Evolutionary conservation across 2,797 vertebrate species (phyloP).

Genomic region (Tangara arthus): DNA sequence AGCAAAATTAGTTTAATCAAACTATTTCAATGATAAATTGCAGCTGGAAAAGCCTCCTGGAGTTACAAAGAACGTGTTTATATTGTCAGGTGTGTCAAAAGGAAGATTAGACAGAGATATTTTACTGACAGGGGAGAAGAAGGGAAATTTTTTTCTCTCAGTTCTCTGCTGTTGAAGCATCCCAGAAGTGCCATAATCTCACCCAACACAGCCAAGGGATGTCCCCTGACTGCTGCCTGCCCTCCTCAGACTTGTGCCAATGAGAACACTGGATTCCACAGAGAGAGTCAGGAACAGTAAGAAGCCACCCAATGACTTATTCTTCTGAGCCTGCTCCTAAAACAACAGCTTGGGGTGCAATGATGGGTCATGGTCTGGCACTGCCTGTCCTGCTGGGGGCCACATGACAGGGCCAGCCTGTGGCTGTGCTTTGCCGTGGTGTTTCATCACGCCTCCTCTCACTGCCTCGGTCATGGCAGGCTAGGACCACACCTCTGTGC

Average conservation of each 20-base stretch:
- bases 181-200: not conserved
- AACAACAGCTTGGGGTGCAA: not conserved
- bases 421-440: not conserved
- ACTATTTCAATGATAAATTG: constrained; percentile 55
- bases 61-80: constrained; percentile 34
- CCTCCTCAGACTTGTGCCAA: not conserved
- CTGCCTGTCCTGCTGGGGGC: not conserved
- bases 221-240: not conserved
- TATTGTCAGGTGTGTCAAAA: constrained; percentile 68
- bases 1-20: constrained; percentile 56
- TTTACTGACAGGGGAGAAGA: not conserved
- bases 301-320: not conserved
- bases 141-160: not conserved
- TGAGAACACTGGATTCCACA: not conserved
- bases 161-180: not conserved
- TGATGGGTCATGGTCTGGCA: fast-evolving
- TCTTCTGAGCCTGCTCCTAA: not conserved
- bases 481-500: not conserved
- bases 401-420: fast-evolving
- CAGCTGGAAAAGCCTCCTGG: constrained; percentile 28
- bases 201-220: fast-evolving
- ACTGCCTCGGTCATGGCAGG: not conserved
- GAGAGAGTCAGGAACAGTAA: not conserved
- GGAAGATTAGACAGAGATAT: not conserved
- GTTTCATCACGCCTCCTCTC: fast-evolving